phyloP scores from a whole-genome alignment of 1,140 invertebrate species.

The Physella acuta region DNA sequence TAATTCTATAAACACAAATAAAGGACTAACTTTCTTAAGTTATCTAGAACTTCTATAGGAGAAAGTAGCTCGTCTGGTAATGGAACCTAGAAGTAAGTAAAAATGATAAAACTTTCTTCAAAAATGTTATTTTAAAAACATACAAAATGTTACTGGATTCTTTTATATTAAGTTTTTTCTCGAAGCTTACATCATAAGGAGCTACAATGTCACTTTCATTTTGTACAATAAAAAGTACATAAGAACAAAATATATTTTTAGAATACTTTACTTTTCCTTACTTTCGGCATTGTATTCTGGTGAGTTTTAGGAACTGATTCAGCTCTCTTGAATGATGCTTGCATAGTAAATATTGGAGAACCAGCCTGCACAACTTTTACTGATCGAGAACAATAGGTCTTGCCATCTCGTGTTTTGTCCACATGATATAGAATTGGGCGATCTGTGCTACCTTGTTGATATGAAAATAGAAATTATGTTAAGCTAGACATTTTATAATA shows the following conservation, averaged over 20 bases:
- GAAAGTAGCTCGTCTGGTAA: not conserved
- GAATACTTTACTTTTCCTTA: too few relatives aligned
- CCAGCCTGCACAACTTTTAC: constrained; percentile 58
- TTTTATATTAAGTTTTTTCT: too few relatives aligned
- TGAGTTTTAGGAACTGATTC: constrained; percentile 53
- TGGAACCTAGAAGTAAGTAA: constrained; percentile 3
- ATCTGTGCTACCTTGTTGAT: constrained; percentile 51
- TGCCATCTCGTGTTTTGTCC: constrained; percentile 55
- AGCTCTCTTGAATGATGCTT: constrained; percentile 56
- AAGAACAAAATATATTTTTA: too few relatives aligned
- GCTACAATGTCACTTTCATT: too few relatives aligned
- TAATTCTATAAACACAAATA: too few relatives aligned
- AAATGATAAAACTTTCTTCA: too few relatives aligned
- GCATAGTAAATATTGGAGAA: constrained; percentile 52
- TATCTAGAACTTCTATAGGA: not conserved
- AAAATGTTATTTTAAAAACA: too few relatives aligned
- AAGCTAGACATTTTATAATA: too few relatives aligned
- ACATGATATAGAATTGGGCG: constrained; percentile 56
- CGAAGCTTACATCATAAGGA: too few relatives aligned
- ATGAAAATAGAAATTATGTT: too few relatives aligned
- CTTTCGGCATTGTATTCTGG: constrained; percentile 37
- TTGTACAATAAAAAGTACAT: too few relatives aligned
- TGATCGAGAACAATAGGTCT: constrained; percentile 52
- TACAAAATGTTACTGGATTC: too few relatives aligned
- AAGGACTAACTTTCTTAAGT: not conserved